Evolutionary conservation across 2,888 invertebrate genomes (phyloP), one percentile per base, ranked within the genome.

Genomic region (Microctonus aethiopoides): DNA sequence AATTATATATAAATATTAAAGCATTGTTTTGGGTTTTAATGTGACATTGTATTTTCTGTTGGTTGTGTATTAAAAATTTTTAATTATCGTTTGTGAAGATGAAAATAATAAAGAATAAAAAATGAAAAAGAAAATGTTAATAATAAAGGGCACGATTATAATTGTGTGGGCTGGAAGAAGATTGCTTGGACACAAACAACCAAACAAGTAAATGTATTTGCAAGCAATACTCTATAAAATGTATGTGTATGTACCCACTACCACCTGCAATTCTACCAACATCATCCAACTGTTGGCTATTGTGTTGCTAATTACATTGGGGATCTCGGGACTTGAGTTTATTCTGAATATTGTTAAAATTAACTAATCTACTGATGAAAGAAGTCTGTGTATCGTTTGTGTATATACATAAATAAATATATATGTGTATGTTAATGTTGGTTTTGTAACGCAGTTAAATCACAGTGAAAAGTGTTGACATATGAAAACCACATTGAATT

Each of bases 251-350:
- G 79, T 81, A 78, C 78, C 75, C 77, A 16, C 39, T 79, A 77
- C 77, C 80, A 78, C 75, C n/a, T n/a, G n/a, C 74, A 76, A 52
- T 70, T 71, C 41, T 52, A 65, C 77, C 78, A 81, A 79, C 77
- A 73, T 76, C 76, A 76, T 10, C 77, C 78, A 77, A 79, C 75
- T 80, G 81, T 80, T 83, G 80, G 80, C 81, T 80, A 84, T 84
- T 84, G 83, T 84, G 76, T 74, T 72, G 78, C 84, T 84, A 84
- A 84, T 84, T 83, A 83, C 84, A 77, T 82, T 77, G 74, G 84
- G 83, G 82, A 81, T 78, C 74, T 74, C 46, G 81, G 80, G 82
- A 82, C 77, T 51, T 34, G 57, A 60, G 46, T 54, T 22, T 26
- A 60, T 68, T 67, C 76, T 73, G 74, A 69, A 74, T 76, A 71